These are phyloP conservation scores for Heliornis fulica DNA, from an alignment of 2,113 vertebrate genomes.

Conservation along the genomic window DNA sequence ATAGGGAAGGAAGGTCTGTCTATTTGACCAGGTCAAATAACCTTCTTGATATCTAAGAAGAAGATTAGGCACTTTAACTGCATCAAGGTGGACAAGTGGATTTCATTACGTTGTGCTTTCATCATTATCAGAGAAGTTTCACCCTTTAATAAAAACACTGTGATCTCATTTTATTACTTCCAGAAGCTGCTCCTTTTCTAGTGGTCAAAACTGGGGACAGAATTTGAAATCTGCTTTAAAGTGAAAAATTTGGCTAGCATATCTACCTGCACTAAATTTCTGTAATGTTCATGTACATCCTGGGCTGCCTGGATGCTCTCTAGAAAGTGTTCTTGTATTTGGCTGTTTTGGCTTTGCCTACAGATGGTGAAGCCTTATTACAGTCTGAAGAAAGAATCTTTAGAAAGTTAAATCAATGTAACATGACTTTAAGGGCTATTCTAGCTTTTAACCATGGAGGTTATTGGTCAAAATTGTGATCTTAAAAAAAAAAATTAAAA, in stretches of 20 bases:
- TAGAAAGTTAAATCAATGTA: not conserved
- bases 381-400: not conserved
- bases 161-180: slow-evolving; percentile 53
- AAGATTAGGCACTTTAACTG: not conserved
- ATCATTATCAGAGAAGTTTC: slow-evolving; percentile 26
- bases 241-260: not conserved
- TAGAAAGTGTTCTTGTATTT: not conserved
- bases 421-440: not conserved
- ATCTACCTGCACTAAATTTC: not conserved
- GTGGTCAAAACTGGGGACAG: not conserved
- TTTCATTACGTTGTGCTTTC: slow-evolving; percentile 54
- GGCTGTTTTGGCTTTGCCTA: not conserved
- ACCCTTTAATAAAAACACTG: not conserved
- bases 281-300: not conserved
- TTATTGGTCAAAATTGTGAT: not conserved
- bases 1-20: not conserved
- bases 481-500: not conserved
- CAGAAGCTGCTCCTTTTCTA: slow-evolving; percentile 20
- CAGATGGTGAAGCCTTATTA: not conserved
- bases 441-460: not conserved
- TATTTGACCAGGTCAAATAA: not conserved
- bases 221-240: slow-evolving; percentile 13
- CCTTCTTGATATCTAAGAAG: not conserved
- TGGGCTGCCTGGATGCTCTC: not conserved
- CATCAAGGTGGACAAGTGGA: not conserved